Evolutionary conservation across 1,140 invertebrate genomes (phyloP).

Genomic region (Pantala flavescens): DNA sequence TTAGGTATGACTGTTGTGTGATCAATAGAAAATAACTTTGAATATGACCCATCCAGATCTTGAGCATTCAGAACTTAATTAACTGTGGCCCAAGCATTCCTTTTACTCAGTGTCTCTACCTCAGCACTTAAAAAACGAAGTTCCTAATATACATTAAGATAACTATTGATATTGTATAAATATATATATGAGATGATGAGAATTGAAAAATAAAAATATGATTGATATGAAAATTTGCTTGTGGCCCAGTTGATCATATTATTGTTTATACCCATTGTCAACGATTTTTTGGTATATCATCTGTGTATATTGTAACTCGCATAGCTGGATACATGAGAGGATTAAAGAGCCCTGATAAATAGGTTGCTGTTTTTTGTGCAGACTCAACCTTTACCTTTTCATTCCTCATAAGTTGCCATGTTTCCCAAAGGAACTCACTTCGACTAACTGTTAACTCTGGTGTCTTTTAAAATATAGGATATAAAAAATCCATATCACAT

Average conservation of each 20-base stretch:
- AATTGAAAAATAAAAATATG: background rate
- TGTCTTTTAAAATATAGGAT: too few species aligned
- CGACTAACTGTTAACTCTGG: too few species aligned
- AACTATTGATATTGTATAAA: constrained; percentile 15
- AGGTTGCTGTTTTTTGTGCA: background rate
- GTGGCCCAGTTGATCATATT: constrained; percentile 6
- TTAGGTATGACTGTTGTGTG: background rate
- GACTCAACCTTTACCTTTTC: background rate
- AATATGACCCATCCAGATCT: background rate
- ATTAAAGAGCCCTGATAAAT: background rate
- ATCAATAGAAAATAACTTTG: background rate
- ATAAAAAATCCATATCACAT: too few species aligned
- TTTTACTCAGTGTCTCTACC: background rate
- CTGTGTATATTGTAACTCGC: constrained; percentile 16
- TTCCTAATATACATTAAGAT: constrained; percentile 3
- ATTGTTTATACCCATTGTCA: constrained; percentile 9
- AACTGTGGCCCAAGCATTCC: background rate
- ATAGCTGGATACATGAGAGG: background rate
- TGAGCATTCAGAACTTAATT: background rate
- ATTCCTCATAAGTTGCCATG: background rate
- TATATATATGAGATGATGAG: constrained; percentile 14
- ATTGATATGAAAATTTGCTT: background rate
- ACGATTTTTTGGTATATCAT: constrained; percentile 16
- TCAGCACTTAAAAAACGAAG: constrained; percentile 2
- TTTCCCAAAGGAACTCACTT: too few species aligned